A percentile compares a stretch with the other conserved stretches of the same genome.
Conservation (phyloP, 2,888 invertebrate genomes). For the Osmoderma eremita region DNA sequence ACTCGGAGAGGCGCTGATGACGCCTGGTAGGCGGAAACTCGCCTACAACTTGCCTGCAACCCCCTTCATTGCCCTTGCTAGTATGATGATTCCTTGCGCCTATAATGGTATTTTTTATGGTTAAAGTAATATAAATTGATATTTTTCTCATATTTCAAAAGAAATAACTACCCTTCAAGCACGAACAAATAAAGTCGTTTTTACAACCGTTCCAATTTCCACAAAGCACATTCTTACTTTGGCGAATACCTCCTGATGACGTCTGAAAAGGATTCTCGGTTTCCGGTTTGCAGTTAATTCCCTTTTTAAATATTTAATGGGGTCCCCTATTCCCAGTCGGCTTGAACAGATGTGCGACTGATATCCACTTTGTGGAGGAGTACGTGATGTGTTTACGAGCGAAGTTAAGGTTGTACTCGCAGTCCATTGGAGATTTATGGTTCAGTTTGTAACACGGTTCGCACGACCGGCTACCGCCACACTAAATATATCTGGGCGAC, state of each 20-base stretch:
- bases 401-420: conserved; percentile 13
- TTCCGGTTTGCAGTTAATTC: conserved; percentile 19
- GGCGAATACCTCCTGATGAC: too few species aligned
- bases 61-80: too few species aligned
- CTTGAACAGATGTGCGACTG: conserved; percentile 25
- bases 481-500: conserved; percentile 23
- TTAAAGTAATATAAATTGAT: too few species aligned
- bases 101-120: too few species aligned
- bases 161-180: neutral
- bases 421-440: conserved; percentile 24
- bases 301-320: conserved; percentile 30
- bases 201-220: neutral
- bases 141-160: too few species aligned
- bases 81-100: too few species aligned
- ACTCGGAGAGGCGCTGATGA: too few species aligned
- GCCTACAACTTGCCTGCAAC: too few species aligned
- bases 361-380: conserved; percentile 30
- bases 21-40: too few species aligned
- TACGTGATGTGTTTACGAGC: conserved; percentile 30
- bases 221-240: too few species aligned
- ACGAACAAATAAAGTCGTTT: neutral
- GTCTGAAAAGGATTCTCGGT: conserved; percentile 7
- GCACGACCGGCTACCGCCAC: neutral
- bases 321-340: conserved; percentile 18
- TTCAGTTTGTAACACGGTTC: conserved; percentile 8